Conservation (phyloP, 1,140 invertebrate species). For the Acarapis woodi region DNA sequence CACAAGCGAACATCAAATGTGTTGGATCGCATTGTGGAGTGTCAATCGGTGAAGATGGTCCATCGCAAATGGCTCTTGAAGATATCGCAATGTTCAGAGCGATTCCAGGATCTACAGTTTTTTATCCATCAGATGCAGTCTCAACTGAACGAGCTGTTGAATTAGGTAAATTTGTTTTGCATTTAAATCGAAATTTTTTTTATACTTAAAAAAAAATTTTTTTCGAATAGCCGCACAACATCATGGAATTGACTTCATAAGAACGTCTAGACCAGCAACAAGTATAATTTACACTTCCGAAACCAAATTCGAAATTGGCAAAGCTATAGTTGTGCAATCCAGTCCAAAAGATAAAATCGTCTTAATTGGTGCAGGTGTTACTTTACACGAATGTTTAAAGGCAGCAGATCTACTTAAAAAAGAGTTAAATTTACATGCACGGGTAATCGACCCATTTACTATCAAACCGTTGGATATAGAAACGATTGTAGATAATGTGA, state of each 20-base stretch:
- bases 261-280: slow-evolving; percentile 72
- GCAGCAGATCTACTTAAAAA: slow-evolving; percentile 46
- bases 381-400: slow-evolving; percentile 58
- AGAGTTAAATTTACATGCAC: slow-evolving; percentile 25
- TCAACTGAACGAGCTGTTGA: slow-evolving; percentile 72
- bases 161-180: no score
- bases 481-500: slow-evolving; percentile 43
- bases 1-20: slow-evolving; percentile 89
- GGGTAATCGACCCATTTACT: slow-evolving; percentile 77
- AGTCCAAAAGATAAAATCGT: slow-evolving; percentile 39
- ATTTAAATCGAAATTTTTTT: no score
- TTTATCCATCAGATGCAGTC: slow-evolving; percentile 90
- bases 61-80: slow-evolving; percentile 98
- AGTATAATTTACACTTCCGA: slow-evolving; percentile 60
- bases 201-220: no score
- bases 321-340: slow-evolving; percentile 21
- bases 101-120: slow-evolving; percentile 68
- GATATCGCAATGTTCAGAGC: slow-evolving; percentile 83
- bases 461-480: slow-evolving; percentile 72
- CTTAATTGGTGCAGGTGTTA: slow-evolving; percentile 70
- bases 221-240: slow-evolving; percentile 87
- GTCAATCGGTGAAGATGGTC: slow-evolving; percentile 72
- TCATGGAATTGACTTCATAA: slow-evolving; percentile 76
- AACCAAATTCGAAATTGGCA: slow-evolving; percentile 38
- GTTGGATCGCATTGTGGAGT: slow-evolving; percentile 79